Evolutionary conservation across 2,797 vertebrate genomes (phyloP), one percentile per base, ranked within the genome.

Genomic region (Threskiornis aethiopicus): DNA sequence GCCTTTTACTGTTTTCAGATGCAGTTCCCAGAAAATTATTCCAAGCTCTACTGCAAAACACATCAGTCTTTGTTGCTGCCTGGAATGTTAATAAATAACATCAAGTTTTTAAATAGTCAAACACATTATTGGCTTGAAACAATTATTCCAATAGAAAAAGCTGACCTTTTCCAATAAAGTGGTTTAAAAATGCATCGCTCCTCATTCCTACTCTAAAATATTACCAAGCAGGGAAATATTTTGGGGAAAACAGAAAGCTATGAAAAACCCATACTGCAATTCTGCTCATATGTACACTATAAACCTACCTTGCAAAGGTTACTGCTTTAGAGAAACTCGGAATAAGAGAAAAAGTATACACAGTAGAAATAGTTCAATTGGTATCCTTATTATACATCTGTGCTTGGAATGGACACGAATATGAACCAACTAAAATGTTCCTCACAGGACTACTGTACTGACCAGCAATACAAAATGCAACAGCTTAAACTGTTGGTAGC

Each of bases 81-180:
- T 96, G 89, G 88, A 97, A 98, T 97, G 95, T 93, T 97, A 98
- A 97, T 97, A 98, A 97, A 98, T 97, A 97, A 94, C 95, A 95
- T 95, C 62, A 91, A 90, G 65, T 90, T 97, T 97, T 97, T 96
- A 98, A 98, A 97, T 89, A 97, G 95, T 96, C 97, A 94, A 96
- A 96, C 93, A 97, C 97, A 97, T 97, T 95, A 98, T 96, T 98
- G 97, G 93, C 93, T 96, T 96, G 92, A 95, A 97, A 95, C 95
- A 91, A 94, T 97, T 95, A 95, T 90, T 96, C 89, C 91, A 95
- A 70, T 54, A 96, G 80, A 97, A 96, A 96, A 97, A 93, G 73
- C 59, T 98, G 92, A 97, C 90, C 75, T 96, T 97, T 90, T 81
- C 42, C 81, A 90, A 93, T 90, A 80, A 96, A 97, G 69, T 84